Conservation (phyloP, 2,888 invertebrate species). For the Synanthedon tipuliformis region DNA sequence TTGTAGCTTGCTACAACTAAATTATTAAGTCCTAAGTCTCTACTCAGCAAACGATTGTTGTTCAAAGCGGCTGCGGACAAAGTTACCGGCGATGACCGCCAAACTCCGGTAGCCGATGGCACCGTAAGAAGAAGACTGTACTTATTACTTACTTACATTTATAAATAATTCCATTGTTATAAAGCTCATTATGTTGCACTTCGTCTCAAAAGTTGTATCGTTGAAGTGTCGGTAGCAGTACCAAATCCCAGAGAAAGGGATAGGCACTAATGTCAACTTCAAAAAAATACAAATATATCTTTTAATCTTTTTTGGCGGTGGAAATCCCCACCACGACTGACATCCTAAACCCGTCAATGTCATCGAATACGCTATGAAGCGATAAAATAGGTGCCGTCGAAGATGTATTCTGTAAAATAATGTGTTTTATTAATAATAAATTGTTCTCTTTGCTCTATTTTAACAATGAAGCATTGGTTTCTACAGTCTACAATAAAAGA, state of each 20-base stretch:
- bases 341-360: constrained; percentile 3
- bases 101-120: no score
- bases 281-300: background rate
- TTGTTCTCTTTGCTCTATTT: no score
- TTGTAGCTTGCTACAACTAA: no score
- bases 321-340: constrained; percentile 9
- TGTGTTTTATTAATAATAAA: no score
- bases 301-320: constrained; percentile 3
- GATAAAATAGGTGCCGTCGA: constrained; percentile 5
- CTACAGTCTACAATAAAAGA: no score
- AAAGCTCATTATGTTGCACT: constrained; percentile 5
- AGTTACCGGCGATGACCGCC: no score
- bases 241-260: constrained; percentile 4
- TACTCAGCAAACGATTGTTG: no score
- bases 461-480: no score
- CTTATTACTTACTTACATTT: constrained; percentile 3
- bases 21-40: no score
- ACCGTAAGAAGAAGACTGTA: no score
- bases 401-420: constrained; percentile 4
- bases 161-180: constrained; percentile 2
- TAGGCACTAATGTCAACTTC: background rate
- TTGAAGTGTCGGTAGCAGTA: constrained; percentile 5
- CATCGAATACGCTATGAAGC: constrained; percentile 3
- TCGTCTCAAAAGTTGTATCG: constrained; percentile 5
- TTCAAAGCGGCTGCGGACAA: no score